Evolutionary conservation across 2,113 vertebrate genomes (phyloP).

Genomic region (Cepphus grylle): DNA sequence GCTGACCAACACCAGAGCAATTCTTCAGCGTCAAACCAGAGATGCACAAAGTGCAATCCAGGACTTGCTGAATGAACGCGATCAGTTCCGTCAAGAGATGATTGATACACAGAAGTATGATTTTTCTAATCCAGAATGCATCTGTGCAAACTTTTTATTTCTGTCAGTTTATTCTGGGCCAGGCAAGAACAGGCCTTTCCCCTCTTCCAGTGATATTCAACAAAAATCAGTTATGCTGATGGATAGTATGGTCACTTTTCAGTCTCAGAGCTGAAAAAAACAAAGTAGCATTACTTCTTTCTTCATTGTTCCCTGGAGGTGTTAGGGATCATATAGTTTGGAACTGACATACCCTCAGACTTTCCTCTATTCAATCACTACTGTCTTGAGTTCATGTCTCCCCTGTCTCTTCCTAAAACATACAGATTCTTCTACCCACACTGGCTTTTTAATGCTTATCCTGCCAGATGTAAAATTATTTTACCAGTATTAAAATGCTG

Average conservation of each 20-base stretch:
- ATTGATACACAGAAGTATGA: conserved; percentile 85
- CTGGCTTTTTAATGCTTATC: neutral
- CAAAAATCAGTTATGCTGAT: neutral
- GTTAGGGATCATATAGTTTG: neutral
- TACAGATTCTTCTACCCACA: neutral
- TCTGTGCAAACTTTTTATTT: neutral
- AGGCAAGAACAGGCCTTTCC: neutral
- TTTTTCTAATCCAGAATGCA: neutral
- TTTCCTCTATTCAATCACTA: neutral
- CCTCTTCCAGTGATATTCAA: neutral
- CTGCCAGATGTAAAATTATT: neutral
- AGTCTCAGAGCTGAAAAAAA: neutral
- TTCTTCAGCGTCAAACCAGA: conserved; percentile 87
- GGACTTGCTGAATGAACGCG: conserved; percentile 89
- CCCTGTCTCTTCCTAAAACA: neutral
- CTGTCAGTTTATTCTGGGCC: neutral
- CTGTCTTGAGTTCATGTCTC: neutral
- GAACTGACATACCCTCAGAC: neutral
- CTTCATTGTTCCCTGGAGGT: neutral
- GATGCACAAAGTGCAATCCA: conserved; percentile 92
- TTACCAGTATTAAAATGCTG: neutral
- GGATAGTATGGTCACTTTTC: neutral
- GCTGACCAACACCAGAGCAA: conserved; percentile 84
- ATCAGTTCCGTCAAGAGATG: conserved; percentile 91
- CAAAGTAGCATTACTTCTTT: neutral